Evolutionary conservation across 1,140 invertebrate species (phyloP).

Genomic region (Rhagoletis pomonella): DNA sequence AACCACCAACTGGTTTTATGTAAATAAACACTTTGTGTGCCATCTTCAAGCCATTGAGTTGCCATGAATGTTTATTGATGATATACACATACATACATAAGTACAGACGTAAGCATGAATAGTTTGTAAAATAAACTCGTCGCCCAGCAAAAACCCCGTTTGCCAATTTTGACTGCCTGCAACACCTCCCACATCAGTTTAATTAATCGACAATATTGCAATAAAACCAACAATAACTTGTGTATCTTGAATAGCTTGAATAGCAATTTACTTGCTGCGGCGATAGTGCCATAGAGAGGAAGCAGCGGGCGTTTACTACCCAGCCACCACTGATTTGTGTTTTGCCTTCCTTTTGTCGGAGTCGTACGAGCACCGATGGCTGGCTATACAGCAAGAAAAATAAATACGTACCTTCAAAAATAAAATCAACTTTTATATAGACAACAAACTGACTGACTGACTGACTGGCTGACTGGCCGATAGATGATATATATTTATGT

Average conservation of each 20-base stretch:
- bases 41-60: neutral
- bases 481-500: too few relatives aligned
- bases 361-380: neutral
- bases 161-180: neutral
- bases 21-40: too few relatives aligned
- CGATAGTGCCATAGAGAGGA: neutral
- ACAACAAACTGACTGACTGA: too few relatives aligned
- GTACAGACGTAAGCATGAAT: neutral
- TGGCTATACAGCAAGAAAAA: neutral
- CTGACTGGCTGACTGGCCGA: too few relatives aligned
- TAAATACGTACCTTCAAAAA: neutral
- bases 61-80: neutral
- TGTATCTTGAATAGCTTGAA: neutral
- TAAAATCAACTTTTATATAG: too few relatives aligned
- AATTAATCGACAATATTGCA: constrained; percentile 19
- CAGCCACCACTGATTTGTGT: neutral
- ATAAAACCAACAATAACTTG: constrained; percentile 10
- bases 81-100: neutral
- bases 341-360: neutral
- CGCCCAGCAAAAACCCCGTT: neutral
- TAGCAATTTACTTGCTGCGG: neutral
- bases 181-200: constrained; percentile 34
- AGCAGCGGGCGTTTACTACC: neutral
- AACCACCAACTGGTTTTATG: neutral
- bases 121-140: constrained; percentile 15